Evolutionary conservation across 2,888 invertebrate species (phyloP), one percentile per base, ranked within the genome.

Genomic region (Monochamus alternatus): DNA sequence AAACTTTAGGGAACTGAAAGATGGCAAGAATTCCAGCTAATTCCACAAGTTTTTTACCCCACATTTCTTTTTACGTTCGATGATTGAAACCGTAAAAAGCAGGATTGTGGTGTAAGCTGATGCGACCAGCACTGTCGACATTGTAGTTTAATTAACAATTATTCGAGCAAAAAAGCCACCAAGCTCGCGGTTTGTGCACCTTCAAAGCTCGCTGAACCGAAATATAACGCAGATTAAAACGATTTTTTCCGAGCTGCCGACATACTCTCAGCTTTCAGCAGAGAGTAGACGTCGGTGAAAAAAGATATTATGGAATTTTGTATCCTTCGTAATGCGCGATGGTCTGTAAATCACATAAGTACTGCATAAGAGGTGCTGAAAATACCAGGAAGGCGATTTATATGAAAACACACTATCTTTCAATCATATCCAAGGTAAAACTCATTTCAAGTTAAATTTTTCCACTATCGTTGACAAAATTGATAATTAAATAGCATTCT

Each of bases 121-220:
- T 31, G 65, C 30, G 59, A 62, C 32, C 31, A 43, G 32, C 38
- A 43, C n/a, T 14, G 7, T 55, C 14, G 52, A 32, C 9, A 51
- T 10, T 58, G 44, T 44, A 31, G 44, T 31, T 69, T 69, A 68
- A 59, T 68, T 68, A 69, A 30, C 44, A 59, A 60, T 60, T 69
- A 66, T 55, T 38, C 12, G 31, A 30, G 67, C 58, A 58, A 55
- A 67, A 65, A 65, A 38, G 22, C 22, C 65, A 12, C 22, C 65
- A 51, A 9, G 31, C 51, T 69, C 59, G 69, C 59, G 31, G 67
- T 67, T 55, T 58, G 67, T 14, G 10, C 58, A 10, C 58, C 14
- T 67, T 12, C 10, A 22, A 44, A 60, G 22, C 44, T 12, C 69
- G n/a, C 38, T 67, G 69, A 43, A 31, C 30, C 43, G 59, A 44